Evolutionary conservation across 2,113 vertebrate genomes (phyloP).

Genomic region (Onychorhynchus coronatus): DNA sequence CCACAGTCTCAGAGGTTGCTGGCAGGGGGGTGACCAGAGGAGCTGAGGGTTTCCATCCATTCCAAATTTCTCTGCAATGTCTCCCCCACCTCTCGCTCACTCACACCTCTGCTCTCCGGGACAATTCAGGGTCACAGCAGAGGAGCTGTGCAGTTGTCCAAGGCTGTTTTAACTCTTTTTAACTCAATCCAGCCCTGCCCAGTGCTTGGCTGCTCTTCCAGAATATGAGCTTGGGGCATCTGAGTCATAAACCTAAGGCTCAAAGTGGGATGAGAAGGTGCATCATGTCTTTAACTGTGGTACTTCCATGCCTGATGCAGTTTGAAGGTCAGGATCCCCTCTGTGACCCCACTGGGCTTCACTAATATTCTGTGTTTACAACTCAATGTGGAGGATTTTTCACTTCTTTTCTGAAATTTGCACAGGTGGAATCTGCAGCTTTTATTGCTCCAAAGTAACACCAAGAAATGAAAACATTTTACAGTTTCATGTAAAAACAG

Average conservation of each 20-base stretch:
- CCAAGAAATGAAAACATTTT: not conserved
- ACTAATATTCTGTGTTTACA: not conserved
- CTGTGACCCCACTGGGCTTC: not conserved
- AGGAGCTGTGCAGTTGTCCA: not conserved
- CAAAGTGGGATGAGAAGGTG: not conserved
- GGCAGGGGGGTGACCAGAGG: not conserved
- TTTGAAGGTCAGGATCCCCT: not conserved
- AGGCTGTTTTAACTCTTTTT: not conserved
- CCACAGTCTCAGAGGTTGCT: rapidly evolving
- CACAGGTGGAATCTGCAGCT: not conserved
- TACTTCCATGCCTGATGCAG: not conserved
- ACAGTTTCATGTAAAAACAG: not conserved
- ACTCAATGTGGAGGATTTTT: not conserved
- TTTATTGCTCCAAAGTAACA: not conserved
- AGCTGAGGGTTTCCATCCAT: not conserved
- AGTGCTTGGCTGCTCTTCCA: not conserved
- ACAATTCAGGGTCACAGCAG: not conserved
- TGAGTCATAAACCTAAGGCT: not conserved
- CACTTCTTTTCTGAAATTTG: not conserved
- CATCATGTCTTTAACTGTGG: not conserved
- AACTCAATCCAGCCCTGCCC: not conserved
- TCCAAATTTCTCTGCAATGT: not conserved
- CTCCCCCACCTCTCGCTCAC: not conserved
- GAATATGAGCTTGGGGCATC: not conserved
- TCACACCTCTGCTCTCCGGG: not conserved